These are phyloP conservation scores for Centropristis striata DNA, from an alignment of 2,113 vertebrate genomes.

Conservation along the genomic window DNA sequence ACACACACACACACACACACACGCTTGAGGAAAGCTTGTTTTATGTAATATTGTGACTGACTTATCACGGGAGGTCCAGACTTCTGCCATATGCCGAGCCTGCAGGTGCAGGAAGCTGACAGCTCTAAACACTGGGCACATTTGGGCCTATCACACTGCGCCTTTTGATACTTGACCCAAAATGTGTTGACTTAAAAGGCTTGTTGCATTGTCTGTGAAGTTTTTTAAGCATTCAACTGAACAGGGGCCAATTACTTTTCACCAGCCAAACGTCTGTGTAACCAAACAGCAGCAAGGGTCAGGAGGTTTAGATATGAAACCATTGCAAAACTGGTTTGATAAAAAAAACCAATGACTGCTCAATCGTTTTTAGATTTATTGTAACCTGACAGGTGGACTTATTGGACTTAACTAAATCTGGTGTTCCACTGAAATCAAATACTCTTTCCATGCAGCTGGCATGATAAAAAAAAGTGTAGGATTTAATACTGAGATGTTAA, in stretches of 20 bases:
- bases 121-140: slow-evolving; percentile 49
- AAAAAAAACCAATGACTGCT: not conserved
- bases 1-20: slow-evolving; percentile 25
- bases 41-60: slow-evolving; percentile 60
- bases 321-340: no score
- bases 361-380: not conserved
- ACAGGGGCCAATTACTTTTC: slow-evolving; percentile 23
- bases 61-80: slow-evolving; percentile 72
- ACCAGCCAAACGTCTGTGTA: slow-evolving; percentile 22
- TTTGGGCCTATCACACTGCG: slow-evolving; percentile 42
- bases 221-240: slow-evolving; percentile 42
- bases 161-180: slow-evolving; percentile 50
- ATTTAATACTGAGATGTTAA: slow-evolving; percentile 39
- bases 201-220: slow-evolving; percentile 42
- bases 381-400: not conserved
- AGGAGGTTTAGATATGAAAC: not conserved
- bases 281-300: slow-evolving; percentile 27
- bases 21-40: slow-evolving; percentile 45
- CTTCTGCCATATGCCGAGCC: slow-evolving; percentile 68
- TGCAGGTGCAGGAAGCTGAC: slow-evolving; percentile 77
- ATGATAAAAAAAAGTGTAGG: no score
- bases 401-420: slow-evolving; percentile 1
- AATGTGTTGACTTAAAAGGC: slow-evolving; percentile 40
- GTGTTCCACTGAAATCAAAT: not conserved
- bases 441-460: slow-evolving; percentile 20